Conservation (phyloP, 1,140 invertebrate genomes). For the Mizuhopecten yessoensis region DNA sequence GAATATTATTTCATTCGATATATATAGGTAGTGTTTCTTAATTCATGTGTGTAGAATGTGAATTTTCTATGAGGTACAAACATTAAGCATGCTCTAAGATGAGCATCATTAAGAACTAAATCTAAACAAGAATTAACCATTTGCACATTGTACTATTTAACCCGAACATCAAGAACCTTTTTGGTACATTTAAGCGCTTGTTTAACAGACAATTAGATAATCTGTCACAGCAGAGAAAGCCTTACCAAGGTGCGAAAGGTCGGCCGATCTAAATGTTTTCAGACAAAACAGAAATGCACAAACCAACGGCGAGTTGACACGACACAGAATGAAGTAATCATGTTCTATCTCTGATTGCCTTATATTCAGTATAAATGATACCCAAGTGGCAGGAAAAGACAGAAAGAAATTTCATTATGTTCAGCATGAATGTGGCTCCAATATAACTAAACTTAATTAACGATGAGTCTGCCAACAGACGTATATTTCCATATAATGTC, state of each 20-base stretch:
- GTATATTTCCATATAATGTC: constrained; percentile 26
- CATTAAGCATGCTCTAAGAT: too few relatives aligned
- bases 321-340: not conserved
- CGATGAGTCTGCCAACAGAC: not conserved
- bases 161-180: too few relatives aligned
- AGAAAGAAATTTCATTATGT: not conserved
- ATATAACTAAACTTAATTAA: not conserved
- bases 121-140: too few relatives aligned
- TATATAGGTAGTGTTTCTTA: too few relatives aligned
- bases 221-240: not conserved
- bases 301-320: not conserved
- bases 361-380: not conserved
- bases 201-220: not conserved
- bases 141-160: too few relatives aligned
- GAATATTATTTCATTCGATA: too few relatives aligned
- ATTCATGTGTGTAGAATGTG: too few relatives aligned
- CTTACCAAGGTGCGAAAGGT: not conserved
- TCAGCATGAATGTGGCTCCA: not conserved
- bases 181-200: not conserved
- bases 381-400: not conserved
- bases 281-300: not conserved
- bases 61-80: too few relatives aligned
- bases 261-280: not conserved
- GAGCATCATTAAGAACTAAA: too few relatives aligned
- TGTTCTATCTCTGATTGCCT: not conserved